These are phyloP conservation scores for Spinus olivaceus DNA, from an alignment of 2,797 vertebrate genomes.

Conservation along the genomic window DNA sequence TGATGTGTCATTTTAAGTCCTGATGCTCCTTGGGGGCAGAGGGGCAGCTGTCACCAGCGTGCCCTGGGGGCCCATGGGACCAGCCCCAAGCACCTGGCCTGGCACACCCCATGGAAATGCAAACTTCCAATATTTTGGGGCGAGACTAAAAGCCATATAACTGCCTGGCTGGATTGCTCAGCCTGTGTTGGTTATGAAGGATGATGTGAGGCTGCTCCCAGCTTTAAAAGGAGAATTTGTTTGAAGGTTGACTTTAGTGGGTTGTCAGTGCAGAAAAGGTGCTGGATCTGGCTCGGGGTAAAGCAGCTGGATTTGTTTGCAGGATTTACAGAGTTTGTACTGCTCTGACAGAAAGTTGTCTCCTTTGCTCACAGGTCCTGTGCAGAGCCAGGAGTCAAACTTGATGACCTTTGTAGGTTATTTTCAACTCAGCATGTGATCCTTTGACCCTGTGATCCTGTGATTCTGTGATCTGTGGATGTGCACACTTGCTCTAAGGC, in stretches of 20 bases:
- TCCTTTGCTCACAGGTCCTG: background rate
- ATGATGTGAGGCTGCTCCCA: background rate
- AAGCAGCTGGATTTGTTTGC: background rate
- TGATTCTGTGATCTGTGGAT: background rate
- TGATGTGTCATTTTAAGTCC: rapidly evolving
- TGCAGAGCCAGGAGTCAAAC: background rate
- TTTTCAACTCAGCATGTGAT: background rate
- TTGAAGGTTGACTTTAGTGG: background rate
- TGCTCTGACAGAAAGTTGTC: background rate
- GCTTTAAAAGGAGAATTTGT: background rate
- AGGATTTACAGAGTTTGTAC: background rate
- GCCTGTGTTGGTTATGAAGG: background rate
- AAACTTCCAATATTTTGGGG: background rate
- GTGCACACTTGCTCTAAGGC: background rate
- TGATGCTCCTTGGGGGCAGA: rapidly evolving
- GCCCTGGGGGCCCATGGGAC: rapidly evolving
- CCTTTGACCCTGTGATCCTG: background rate
- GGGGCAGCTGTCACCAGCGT: rapidly evolving
- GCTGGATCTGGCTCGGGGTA: background rate
- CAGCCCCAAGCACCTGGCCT: rapidly evolving
- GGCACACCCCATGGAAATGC: background rate
- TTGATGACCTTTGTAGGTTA: background rate
- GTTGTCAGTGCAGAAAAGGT: background rate
- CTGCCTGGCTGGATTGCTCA: background rate
- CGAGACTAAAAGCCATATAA: background rate